Evolutionary conservation across 2,113 vertebrate species (phyloP).

Genomic region (Ciconia stormi): DNA sequence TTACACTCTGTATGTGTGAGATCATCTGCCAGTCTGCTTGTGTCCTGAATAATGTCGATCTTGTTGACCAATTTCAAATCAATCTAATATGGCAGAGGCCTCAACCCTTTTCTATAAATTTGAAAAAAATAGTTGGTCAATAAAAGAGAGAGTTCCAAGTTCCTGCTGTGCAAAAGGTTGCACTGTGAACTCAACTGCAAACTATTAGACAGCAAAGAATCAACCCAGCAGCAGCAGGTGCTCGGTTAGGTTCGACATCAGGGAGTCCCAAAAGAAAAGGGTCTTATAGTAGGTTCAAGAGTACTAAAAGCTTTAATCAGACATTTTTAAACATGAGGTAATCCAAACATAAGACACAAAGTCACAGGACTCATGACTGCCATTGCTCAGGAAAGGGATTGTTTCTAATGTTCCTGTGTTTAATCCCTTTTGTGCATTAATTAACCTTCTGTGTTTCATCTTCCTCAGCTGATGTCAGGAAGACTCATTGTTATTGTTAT

Average conservation of each 20-base stretch:
- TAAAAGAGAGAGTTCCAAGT: background rate
- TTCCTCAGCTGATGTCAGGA: background rate
- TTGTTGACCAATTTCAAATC: background rate
- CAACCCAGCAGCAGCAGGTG: background rate
- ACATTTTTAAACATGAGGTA: background rate
- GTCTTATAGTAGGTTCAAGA: background rate
- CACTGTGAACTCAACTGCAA: background rate
- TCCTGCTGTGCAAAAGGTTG: background rate
- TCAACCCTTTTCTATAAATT: background rate
- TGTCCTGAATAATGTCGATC: background rate
- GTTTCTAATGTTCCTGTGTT: background rate
- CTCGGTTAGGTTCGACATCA: background rate
- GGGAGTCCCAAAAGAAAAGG: background rate
- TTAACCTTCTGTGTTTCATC: background rate
- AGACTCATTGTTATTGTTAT: background rate
- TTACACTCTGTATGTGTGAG: background rate
- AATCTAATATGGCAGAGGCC: background rate
- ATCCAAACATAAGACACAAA: background rate
- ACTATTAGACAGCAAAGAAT: background rate
- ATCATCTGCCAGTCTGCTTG: background rate
- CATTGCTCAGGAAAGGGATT: background rate
- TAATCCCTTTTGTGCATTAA: background rate
- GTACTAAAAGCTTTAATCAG: background rate
- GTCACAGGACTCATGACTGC: background rate
- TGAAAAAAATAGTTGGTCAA: background rate